Conservation (phyloP, 2,113 vertebrate species). For the Mirza zaza region DNA sequence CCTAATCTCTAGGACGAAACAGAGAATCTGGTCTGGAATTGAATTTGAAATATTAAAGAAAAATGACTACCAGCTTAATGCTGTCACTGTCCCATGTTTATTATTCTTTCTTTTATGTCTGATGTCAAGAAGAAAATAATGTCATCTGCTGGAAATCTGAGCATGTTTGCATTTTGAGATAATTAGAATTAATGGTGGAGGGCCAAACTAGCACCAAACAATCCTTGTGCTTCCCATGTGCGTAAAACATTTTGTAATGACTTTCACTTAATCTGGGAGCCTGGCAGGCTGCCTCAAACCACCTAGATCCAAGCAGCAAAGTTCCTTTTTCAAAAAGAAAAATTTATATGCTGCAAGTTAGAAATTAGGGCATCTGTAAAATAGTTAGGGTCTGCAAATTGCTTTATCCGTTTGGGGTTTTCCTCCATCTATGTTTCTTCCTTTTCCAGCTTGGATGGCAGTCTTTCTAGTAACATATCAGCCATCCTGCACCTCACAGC, state of each 20-base stretch:
- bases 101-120: slow-evolving; percentile 88
- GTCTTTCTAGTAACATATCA: background rate
- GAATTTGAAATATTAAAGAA: slow-evolving; percentile 85
- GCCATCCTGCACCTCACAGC: background rate
- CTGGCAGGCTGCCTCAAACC: slow-evolving; percentile 81
- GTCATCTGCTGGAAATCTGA: slow-evolving; percentile 85
- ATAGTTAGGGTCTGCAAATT: background rate
- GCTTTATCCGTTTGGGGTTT: slow-evolving; percentile 11
- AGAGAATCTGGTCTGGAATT: slow-evolving; percentile 82
- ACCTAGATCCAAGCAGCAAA: slow-evolving; percentile 70
- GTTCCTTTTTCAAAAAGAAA: slow-evolving; percentile 68
- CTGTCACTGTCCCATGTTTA: slow-evolving; percentile 85
- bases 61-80: slow-evolving; percentile 85
- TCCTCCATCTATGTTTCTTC: slow-evolving; percentile 12
- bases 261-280: slow-evolving; percentile 84
- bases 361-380: slow-evolving; percentile 24
- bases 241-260: slow-evolving; percentile 85
- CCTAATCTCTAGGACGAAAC: slow-evolving; percentile 82
- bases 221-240: slow-evolving; percentile 82
- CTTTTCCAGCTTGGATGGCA: background rate
- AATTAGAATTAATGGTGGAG: slow-evolving; percentile 88
- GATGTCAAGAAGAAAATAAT: slow-evolving; percentile 87
- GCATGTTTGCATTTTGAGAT: slow-evolving; percentile 87
- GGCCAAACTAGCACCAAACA: slow-evolving; percentile 82
- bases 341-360: slow-evolving; percentile 39